phyloP scores from a whole-genome alignment of 2,113 vertebrate genomes.

The Malurus alboscapulatus region DNA sequence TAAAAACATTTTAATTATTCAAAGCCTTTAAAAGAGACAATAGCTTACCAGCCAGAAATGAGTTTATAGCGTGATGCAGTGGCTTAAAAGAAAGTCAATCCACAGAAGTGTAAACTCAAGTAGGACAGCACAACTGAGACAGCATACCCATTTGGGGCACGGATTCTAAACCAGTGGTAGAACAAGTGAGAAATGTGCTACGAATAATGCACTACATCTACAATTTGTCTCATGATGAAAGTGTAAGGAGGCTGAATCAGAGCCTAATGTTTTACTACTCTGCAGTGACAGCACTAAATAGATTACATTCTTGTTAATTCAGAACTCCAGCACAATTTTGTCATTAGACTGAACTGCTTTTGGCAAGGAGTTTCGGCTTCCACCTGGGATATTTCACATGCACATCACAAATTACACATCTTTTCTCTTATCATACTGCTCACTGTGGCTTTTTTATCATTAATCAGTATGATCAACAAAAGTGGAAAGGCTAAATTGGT shows the following conservation, averaged over 20 bases:
- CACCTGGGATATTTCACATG: background rate
- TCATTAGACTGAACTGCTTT: background rate
- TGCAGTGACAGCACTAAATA: constrained; percentile 8
- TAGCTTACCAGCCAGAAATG: background rate
- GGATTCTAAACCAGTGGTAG: background rate
- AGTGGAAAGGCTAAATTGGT: background rate
- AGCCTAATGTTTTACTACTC: background rate
- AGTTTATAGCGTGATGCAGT: accelerated
- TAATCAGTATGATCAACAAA: background rate
- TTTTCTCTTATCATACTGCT: background rate
- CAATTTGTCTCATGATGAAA: background rate
- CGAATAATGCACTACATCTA: background rate
- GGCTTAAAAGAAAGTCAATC: background rate
- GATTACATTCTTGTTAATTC: constrained; percentile 28
- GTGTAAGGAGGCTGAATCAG: background rate
- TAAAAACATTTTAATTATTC: background rate
- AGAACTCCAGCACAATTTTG: background rate
- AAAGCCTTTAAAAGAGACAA: background rate
- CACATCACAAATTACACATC: background rate
- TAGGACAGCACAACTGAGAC: background rate
- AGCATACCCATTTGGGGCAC: background rate
- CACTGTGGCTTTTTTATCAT: background rate
- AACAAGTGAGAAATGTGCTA: background rate
- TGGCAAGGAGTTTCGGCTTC: constrained; percentile 17
- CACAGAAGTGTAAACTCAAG: background rate